phyloP scores from a whole-genome alignment of 2,113 vertebrate species.

The Lates calcarifer region DNA sequence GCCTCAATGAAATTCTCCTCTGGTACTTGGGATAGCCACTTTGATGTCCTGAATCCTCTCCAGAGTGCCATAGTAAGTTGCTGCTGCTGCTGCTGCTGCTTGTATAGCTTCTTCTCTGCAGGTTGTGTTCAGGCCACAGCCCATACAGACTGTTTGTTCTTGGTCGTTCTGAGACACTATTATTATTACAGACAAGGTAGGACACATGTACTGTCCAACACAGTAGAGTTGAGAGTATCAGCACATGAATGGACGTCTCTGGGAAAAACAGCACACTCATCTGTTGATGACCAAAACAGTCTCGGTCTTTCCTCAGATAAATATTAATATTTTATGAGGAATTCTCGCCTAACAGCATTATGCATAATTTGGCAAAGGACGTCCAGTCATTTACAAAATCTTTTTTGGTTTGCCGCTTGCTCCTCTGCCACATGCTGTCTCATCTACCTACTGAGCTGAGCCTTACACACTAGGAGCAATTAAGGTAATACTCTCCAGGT shows the following conservation, averaged over 20 bases:
- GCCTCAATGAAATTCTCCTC: neutral
- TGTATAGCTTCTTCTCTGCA: conserved; percentile 1
- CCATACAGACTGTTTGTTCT: neutral
- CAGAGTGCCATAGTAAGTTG: neutral
- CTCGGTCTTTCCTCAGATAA: neutral
- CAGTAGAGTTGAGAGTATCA: neutral
- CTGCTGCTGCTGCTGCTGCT: neutral
- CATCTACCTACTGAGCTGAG: neutral
- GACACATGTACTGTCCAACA: neutral
- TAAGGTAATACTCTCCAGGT: conserved; percentile 1
- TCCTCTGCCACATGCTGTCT: neutral
- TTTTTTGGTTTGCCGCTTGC: neutral
- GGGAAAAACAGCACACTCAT: neutral
- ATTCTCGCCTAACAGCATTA: neutral
- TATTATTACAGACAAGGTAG: neutral
- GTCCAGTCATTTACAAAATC: neutral
- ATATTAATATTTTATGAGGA: neutral
- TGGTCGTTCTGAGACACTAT: neutral
- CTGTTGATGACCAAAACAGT: neutral
- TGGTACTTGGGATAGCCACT: neutral
- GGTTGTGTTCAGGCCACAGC: neutral
- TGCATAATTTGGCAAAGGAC: neutral
- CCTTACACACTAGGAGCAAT: neutral
- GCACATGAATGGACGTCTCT: neutral
- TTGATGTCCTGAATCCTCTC: neutral